Percentiles rank a stretch among this genome's conserved stretches.
Evolutionary conservation across 2,888 invertebrate genomes (phyloP).

Genomic region (Brachypalpus laphriformis): DNA sequence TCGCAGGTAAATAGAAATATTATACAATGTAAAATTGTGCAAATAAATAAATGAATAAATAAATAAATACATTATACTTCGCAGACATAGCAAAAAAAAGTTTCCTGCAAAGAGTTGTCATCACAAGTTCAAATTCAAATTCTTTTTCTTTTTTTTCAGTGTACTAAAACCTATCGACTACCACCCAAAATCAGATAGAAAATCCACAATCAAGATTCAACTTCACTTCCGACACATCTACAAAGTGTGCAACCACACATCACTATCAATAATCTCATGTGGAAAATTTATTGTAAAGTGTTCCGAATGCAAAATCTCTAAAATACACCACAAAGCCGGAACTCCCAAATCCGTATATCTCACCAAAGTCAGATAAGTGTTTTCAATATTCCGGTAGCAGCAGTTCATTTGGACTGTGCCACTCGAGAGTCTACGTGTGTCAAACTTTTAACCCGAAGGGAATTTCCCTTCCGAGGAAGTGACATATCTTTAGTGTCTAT

Average conservation of each 20-base stretch:
- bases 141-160: too few relatives aligned
- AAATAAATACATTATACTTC: too few relatives aligned
- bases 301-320: constrained; percentile 4
- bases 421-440: constrained; percentile 3
- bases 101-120: too few relatives aligned
- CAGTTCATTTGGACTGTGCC: constrained; percentile 8
- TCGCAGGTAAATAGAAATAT: too few relatives aligned
- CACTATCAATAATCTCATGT: constrained; percentile 9
- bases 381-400: constrained; percentile 51
- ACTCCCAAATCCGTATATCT: constrained; percentile 17
- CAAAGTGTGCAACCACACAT: constrained; percentile 2
- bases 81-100: too few relatives aligned
- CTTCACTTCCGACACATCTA: constrained; percentile 16
- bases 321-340: constrained; percentile 39
- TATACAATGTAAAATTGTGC: too few relatives aligned
- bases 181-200: constrained; percentile 14
- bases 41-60: too few relatives aligned
- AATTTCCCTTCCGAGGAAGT: constrained; percentile 66
- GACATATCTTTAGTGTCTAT: constrained; percentile 50
- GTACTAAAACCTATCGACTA: not conserved
- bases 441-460: constrained; percentile 27
- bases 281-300: constrained; percentile 23
- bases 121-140: too few relatives aligned
- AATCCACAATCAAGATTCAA: constrained; percentile 7
- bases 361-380: constrained; percentile 50